Base-by-base conservation (phyloP, 2,797 vertebrate species). In the Poeciliopsis gracilis region DNA sequence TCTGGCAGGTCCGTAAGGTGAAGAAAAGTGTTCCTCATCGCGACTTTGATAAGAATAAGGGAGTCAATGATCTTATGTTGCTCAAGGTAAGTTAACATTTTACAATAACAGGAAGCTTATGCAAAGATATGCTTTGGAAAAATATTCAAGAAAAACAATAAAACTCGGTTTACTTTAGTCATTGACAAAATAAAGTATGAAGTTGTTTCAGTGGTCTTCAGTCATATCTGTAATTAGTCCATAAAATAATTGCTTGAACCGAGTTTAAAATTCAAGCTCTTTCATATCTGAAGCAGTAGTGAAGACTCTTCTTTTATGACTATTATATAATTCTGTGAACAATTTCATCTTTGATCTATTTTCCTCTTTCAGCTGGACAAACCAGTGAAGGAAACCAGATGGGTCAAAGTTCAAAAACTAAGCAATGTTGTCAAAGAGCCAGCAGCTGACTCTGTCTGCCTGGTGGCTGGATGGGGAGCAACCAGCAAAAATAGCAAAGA, bases 381-480 rank as follows among this genome's bases (percentile, higher is more conserved):
- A 78, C 0, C 25, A 0, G 91, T 76, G 36, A 81, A 86, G 72
- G 0, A n/a, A 79, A 94, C 83, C 4, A 1, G 77, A 2, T 45
- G 73, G 0, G 91, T 95, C 16, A 36, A 73, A 16, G 45, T 2
- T 16, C 82, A 90, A 6, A 12, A 7, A 2, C 41, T 83, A 78
- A 47, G 2, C 8, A 41, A 61, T 0, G 15, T 28, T 0, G 15
- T 28, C 16, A 36, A 18, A 67, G 76, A 92, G 0, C 88, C 89
- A 0, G 0, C 23, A n/a, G 77, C 38, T 20, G 90, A 87, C 10
- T 79, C 45, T 43, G 41, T 0, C 1, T 95, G 95, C 45, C 13
- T 77, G 77, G 93, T 93, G 77, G 94, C 94, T 38, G 95, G 95
- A 77, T 95, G 95, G 94, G 95, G 94, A 0, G 1, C 0, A 0